Percentiles rank a stretch among this genome's conserved stretches.
Evolutionary conservation across 2,113 vertebrate genomes (phyloP).

Genomic region (Eclectus roratus): DNA sequence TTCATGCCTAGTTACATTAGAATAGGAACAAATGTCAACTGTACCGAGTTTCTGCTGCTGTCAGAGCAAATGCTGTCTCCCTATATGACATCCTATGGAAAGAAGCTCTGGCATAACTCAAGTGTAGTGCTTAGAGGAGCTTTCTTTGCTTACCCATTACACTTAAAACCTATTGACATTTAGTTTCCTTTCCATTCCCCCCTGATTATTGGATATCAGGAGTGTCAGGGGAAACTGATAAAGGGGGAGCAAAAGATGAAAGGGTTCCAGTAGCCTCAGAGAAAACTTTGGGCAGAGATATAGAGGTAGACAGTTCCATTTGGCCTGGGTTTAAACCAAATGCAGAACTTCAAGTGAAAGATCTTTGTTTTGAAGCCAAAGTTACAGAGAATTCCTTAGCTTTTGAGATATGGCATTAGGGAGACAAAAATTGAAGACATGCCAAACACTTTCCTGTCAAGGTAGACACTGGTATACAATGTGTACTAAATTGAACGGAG

Average conservation of each 20-base stretch:
- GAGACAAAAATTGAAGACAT: neutral
- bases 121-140: neutral
- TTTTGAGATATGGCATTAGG: neutral
- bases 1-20: neutral
- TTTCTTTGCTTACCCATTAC: neutral
- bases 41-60: neutral
- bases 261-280: neutral
- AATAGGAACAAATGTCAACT: neutral
- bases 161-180: neutral
- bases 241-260: neutral
- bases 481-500: neutral
- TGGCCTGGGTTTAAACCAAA: neutral
- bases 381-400: neutral
- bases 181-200: neutral
- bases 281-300: neutral
- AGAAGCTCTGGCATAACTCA: neutral
- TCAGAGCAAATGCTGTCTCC: neutral
- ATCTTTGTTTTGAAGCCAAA: neutral
- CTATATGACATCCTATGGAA: neutral
- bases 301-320: neutral
- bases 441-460: neutral
- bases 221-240: neutral
- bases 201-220: neutral
- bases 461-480: neutral
- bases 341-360: neutral